Conservation (phyloP, 2,797 vertebrate genomes). For the Otolemur crassicaudatus region DNA sequence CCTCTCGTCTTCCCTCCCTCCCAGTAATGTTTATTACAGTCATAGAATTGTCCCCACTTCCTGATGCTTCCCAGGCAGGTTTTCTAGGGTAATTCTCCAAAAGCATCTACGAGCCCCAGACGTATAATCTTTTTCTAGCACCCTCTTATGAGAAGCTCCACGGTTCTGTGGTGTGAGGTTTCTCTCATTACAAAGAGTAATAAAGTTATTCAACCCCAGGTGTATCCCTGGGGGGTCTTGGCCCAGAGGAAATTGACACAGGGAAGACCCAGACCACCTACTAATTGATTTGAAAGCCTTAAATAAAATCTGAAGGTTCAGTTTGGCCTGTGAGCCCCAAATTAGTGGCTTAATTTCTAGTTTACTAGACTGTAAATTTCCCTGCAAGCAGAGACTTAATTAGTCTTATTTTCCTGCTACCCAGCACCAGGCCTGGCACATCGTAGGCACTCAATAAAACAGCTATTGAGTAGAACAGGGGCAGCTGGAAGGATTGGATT, state of each 20-base stretch:
- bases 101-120: not conserved
- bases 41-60: not conserved
- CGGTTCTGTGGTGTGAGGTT: fast-evolving
- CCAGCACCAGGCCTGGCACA: not conserved
- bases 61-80: not conserved
- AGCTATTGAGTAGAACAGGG: not conserved
- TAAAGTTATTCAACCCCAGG: not conserved
- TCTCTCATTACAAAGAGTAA: fast-evolving
- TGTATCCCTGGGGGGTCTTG: not conserved
- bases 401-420: not conserved
- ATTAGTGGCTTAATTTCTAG: not conserved
- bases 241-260: not conserved
- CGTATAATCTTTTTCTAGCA: not conserved
- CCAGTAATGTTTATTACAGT: not conserved
- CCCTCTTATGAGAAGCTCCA: not conserved
- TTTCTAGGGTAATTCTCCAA: not conserved
- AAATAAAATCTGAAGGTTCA: not conserved
- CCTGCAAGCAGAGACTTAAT: not conserved
- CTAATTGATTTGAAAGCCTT: not conserved
- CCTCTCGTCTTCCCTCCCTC: not conserved
- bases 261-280: not conserved
- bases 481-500: fast-evolving
- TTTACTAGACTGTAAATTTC: not conserved
- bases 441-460: not conserved
- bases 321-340: not conserved